These are phyloP conservation scores for Cheilosia pagana DNA, from an alignment of 2,888 invertebrate species.

Conservation along the genomic window DNA sequence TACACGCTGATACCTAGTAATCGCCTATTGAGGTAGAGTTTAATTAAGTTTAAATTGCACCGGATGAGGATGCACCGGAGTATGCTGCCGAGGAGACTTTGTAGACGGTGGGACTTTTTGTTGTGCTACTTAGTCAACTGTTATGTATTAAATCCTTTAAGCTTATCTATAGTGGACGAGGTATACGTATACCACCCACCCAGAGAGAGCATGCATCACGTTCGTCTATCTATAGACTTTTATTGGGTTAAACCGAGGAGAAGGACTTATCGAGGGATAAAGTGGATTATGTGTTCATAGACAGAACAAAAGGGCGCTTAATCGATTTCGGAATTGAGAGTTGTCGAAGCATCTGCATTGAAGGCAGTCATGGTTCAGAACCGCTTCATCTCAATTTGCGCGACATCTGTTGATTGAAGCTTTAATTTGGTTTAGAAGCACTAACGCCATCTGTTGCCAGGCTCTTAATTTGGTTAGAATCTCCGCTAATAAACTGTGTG, in stretches of 20 bases:
- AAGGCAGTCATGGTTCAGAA: neutral
- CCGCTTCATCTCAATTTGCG: no score
- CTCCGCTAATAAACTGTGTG: no score
- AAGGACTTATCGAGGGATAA: neutral
- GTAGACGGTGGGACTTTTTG: neutral
- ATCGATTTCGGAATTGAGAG: neutral
- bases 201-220: neutral
- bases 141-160: conserved; percentile 24
- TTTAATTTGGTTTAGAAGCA: no score
- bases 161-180: neutral
- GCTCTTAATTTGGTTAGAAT: no score
- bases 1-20: conserved; percentile 24
- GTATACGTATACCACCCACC: neutral
- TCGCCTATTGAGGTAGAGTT: conserved; percentile 49
- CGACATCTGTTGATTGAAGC: no score
- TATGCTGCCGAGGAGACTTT: conserved; percentile 6
- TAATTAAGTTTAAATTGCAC: conserved; percentile 64
- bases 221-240: neutral
- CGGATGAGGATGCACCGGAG: conserved; percentile 40
- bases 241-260: neutral
- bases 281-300: neutral
- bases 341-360: neutral
- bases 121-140: neutral
- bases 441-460: no score
- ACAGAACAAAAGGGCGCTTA: neutral